Percentiles rank a stretch among this genome's conserved stretches.
These are phyloP conservation scores for Phataginus tricuspis DNA, from an alignment of 2,797 vertebrate species.

Conservation along the genomic window DNA sequence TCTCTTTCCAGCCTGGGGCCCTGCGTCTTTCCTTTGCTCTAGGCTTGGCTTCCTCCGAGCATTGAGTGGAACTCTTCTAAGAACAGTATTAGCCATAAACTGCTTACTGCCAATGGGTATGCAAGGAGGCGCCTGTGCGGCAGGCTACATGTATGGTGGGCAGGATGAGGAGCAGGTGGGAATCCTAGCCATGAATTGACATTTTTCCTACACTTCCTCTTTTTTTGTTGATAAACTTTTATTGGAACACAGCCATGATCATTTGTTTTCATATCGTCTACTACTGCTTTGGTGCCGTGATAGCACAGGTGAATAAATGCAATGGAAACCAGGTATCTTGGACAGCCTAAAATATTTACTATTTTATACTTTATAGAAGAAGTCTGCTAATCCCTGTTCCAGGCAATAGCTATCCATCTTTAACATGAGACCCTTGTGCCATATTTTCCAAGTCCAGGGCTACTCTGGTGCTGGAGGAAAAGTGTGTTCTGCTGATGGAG, in stretches of 20 bases:
- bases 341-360: not conserved
- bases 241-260: not conserved
- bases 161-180: too few species aligned
- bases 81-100: too few species aligned
- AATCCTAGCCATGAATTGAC: too few species aligned
- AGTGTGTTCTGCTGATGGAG: not conserved
- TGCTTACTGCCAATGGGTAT: too few species aligned
- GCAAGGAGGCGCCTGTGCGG: too few species aligned
- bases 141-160: too few species aligned
- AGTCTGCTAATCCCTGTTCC: not conserved
- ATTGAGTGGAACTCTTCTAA: too few species aligned
- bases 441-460: not conserved
- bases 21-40: too few species aligned
- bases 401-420: not conserved
- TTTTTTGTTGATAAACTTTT: constrained; percentile 44
- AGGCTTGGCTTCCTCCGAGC: too few species aligned
- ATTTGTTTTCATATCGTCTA: not conserved
- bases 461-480: not conserved
- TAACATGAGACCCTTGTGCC: not conserved
- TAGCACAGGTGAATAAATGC: not conserved
- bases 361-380: not conserved
- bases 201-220: too few species aligned
- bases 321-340: not conserved
- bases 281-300: not conserved
- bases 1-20: too few species aligned